phyloP scores from a whole-genome alignment of 2,113 vertebrate genomes.

The Numida meleagris region DNA sequence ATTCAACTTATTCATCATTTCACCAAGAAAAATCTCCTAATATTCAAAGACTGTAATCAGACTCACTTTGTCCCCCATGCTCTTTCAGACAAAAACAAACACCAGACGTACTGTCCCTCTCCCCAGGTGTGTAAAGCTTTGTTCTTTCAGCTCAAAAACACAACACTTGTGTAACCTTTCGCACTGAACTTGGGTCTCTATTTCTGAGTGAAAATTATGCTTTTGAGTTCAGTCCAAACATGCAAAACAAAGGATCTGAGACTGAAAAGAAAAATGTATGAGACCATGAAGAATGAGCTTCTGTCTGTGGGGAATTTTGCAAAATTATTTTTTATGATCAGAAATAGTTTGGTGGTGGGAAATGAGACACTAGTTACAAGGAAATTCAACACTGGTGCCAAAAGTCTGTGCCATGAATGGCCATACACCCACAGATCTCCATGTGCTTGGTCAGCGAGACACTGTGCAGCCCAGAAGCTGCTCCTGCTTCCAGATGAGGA shows the following conservation, averaged over 20 bases:
- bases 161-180: not conserved
- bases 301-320: not conserved
- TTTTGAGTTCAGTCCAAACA: conserved; percentile 9
- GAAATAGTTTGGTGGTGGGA: conserved; percentile 27
- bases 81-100: not conserved
- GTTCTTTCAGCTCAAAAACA: not conserved
- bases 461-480: not conserved
- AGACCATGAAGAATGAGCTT: conserved; percentile 13
- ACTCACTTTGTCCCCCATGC: not conserved
- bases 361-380: not conserved
- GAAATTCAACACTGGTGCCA: not conserved
- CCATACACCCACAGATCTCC: not conserved
- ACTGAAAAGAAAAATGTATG: not conserved
- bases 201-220: not conserved
- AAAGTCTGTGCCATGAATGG: not conserved
- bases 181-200: not conserved
- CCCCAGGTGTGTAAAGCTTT: not conserved
- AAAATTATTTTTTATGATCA: conserved; percentile 7
- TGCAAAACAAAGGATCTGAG: not conserved
- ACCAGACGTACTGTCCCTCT: not conserved
- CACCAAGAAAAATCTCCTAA: not conserved
- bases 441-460: not conserved
- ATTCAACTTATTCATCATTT: not conserved
- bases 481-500: not conserved
- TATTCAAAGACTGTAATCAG: not conserved